Base-by-base conservation (phyloP, 2,888 invertebrate species). In the Hymenopus coronatus region DNA sequence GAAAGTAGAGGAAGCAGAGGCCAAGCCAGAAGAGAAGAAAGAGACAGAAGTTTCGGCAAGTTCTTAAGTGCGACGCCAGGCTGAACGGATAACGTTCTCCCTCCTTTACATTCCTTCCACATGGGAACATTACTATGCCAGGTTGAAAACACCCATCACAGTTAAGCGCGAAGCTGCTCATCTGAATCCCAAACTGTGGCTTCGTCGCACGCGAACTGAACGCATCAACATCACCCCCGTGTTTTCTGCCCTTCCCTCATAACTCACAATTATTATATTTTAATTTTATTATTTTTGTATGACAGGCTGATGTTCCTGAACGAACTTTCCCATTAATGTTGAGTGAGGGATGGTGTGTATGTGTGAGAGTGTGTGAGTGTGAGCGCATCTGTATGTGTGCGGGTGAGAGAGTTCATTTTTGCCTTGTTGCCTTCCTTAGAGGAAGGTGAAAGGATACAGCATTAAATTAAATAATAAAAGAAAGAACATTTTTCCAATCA, bases 1-100 rank as follows among this genome's bases (percentile, higher is more conserved):
- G 84, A 84, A 87, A 12, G 82, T 40, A 54, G 84, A 81, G 40
- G 40, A 88, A 27, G 88, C 85, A 28, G 89, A 85, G 89, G 33
- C 70, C 89, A 82, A 88, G 54, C 70, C 88, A 20, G 89, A 86
- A 40, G 30, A 81, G 83, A 84, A 70, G 2, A 27, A 81, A 12
- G 54, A 70, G 2, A 33, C 30, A 25, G 54, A 70, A 70, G 54
- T 70, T 70, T 25, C 54, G 54, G 54, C 54, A 70, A 70, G 54
- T 70, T 70, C 54, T 70, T 70, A 70, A 28, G 20, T 15, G 87
- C 40, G 12, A 40, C 33, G 33, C 33, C 33, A 33, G 33, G 33
- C 54, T 54, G 54, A 54, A 54, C 54, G 54, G 54, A 70, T 8
- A 87, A 70, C 33, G 81, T 25, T 30, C 87, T 27, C 15, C 81